Conservation (phyloP, 2,888 invertebrate genomes). For the Plebejus argus region DNA sequence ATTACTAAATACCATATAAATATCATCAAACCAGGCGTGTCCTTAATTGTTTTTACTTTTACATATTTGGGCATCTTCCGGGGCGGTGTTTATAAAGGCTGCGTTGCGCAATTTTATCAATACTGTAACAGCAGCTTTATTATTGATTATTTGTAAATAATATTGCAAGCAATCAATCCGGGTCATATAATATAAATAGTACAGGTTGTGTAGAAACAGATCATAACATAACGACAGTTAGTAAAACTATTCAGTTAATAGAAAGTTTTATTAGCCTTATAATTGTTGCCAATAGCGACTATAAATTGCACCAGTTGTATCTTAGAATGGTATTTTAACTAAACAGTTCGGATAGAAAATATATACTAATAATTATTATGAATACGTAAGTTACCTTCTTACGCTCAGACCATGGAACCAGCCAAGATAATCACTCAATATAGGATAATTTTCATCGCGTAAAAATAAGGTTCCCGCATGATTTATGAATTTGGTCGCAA, state of each 20-base stretch:
- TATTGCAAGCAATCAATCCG: background rate
- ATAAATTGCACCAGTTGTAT: background rate
- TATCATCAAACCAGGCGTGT: background rate
- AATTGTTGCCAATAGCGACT: background rate
- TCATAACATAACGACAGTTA: background rate
- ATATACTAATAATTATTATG: too few relatives aligned
- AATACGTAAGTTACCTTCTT: too few relatives aligned
- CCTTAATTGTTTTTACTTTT: background rate
- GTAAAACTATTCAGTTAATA: background rate
- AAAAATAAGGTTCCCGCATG: too few relatives aligned
- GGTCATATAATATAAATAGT: background rate
- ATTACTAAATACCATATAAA: background rate
- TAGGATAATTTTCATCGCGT: too few relatives aligned
- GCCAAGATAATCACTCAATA: too few relatives aligned
- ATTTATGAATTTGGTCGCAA: too few relatives aligned
- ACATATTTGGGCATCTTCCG: conserved; percentile 3
- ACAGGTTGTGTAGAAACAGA: background rate
- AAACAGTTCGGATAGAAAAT: too few relatives aligned
- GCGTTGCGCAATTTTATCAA: background rate
- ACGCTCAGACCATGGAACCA: too few relatives aligned
- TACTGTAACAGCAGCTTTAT: background rate
- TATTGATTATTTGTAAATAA: background rate
- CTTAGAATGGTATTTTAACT: too few relatives aligned
- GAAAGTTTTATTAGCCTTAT: background rate
- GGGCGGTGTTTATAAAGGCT: background rate